A percentile compares a stretch with the other conserved stretches of the same genome.
Evolutionary conservation across 1,140 invertebrate genomes (phyloP).

Genomic region (Carposina sasakii): DNA sequence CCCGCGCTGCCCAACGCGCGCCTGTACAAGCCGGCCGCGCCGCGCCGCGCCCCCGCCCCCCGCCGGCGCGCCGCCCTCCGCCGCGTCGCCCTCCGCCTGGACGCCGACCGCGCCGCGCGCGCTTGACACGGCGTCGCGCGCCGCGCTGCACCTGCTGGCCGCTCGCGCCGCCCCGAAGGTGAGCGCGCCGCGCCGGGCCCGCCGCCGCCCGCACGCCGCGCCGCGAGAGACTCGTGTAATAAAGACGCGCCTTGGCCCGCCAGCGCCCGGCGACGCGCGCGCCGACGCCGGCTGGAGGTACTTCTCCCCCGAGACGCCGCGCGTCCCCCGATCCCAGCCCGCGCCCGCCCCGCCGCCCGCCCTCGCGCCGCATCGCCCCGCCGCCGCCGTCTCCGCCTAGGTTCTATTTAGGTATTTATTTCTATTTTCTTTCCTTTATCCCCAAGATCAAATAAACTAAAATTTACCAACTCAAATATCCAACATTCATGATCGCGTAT

Average conservation of each 20-base stretch:
- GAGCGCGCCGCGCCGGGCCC: conserved; percentile 1
- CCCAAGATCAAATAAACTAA: too few species aligned
- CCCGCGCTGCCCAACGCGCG: conserved; percentile 29
- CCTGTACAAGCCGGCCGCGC: conserved; percentile 12
- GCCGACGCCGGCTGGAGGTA: not conserved
- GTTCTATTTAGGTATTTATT: too few species aligned
- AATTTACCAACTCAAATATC: too few species aligned
- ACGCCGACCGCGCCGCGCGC: not conserved
- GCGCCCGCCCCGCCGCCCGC: conserved; percentile 1
- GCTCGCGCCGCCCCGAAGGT: not conserved
- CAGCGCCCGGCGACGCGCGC: conserved; percentile 2
- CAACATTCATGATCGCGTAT: too few species aligned
- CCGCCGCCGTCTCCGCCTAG: too few species aligned
- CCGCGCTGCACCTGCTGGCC: too few species aligned
- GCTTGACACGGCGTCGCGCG: not conserved
- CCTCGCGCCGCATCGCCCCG: conserved; percentile 12
- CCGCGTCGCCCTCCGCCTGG: not conserved
- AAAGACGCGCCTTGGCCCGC: too few species aligned
- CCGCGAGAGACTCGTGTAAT: conserved; percentile 3
- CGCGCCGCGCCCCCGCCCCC: conserved; percentile 38
- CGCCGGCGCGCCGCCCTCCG: conserved; percentile 57
- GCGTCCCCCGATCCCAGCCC: too few species aligned
- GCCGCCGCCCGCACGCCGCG: not conserved
- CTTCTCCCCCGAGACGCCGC: not conserved
- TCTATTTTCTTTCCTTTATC: too few species aligned